Evolutionary conservation across 2,797 vertebrate species (phyloP).

Genomic region (Peromyscus nudipes): DNA sequence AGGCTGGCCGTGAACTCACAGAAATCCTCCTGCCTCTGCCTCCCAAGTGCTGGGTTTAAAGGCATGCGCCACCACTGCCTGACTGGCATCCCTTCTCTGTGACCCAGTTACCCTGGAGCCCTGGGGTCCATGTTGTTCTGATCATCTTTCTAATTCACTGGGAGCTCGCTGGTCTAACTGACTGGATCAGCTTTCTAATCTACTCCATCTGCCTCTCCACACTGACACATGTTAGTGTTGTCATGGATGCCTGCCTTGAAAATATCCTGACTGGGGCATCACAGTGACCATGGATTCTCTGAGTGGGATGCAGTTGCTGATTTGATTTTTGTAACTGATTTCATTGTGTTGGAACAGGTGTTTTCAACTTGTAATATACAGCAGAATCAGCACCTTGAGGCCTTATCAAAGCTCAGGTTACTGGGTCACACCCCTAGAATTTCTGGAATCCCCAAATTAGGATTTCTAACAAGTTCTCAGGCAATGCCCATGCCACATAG

Average conservation of each 20-base stretch:
- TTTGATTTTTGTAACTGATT: background rate
- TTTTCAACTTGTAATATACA: background rate
- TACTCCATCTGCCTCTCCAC: background rate
- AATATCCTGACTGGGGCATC: background rate
- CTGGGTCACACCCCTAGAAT: background rate
- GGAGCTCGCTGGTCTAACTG: background rate
- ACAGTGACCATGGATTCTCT: background rate
- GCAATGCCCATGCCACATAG: fast-evolving
- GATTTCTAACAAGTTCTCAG: background rate
- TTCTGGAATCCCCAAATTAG: background rate
- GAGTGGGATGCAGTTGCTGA: background rate
- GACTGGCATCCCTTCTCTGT: background rate
- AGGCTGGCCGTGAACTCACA: too few species aligned
- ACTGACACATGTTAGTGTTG: background rate
- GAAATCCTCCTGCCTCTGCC: too few species aligned
- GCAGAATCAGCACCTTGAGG: background rate
- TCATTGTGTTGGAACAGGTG: background rate
- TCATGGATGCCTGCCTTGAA: background rate
- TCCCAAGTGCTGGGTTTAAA: too few species aligned
- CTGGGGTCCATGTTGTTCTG: background rate
- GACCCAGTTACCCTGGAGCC: background rate
- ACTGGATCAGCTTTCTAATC: background rate
- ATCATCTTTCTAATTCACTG: background rate
- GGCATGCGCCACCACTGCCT: too few species aligned
- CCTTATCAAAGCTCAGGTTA: background rate